Conservation (phyloP, 2,888 invertebrate genomes). For the Zygogramma bicolorata region DNA sequence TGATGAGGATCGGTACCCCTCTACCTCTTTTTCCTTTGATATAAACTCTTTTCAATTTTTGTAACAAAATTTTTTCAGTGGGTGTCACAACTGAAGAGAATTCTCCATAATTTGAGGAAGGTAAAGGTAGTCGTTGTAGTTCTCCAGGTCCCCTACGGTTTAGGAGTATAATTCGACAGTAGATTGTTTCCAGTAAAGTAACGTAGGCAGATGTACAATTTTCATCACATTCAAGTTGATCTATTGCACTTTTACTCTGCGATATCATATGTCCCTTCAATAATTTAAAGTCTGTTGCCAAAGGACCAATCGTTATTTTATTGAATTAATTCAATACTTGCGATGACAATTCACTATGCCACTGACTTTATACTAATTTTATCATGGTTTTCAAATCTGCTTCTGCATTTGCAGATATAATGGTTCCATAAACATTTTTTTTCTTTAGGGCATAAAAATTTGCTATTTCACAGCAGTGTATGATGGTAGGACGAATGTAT, state of each 20-base stretch:
- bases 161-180: constrained; percentile 50
- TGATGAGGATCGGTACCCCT: constrained; percentile 40
- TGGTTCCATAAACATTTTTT: constrained; percentile 13
- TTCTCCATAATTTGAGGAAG: constrained; percentile 36
- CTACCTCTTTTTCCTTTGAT: constrained; percentile 36
- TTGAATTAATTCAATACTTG: constrained; percentile 44
- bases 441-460: constrained; percentile 34
- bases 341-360: constrained; percentile 37
- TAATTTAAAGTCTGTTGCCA: constrained; percentile 29
- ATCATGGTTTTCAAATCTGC: constrained; percentile 42
- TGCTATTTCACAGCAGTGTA: constrained; percentile 50
- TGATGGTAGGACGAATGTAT: neutral
- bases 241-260: constrained; percentile 7
- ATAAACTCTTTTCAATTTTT: constrained; percentile 35
- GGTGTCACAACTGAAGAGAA: constrained; percentile 23
- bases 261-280: constrained; percentile 14
- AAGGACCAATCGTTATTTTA: constrained; percentile 35
- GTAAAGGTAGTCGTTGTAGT: constrained; percentile 41
- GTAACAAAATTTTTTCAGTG: constrained; percentile 23
- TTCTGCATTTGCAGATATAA: neutral
- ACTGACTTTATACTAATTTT: constrained; percentile 37
- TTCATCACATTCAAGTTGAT: constrained; percentile 14
- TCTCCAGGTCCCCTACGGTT: constrained; percentile 51
- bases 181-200: constrained; percentile 45
- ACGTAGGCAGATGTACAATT: constrained; percentile 28